These are phyloP conservation scores for Oxytorus armatus DNA, from an alignment of 2,888 invertebrate species.

Conservation along the genomic window DNA sequence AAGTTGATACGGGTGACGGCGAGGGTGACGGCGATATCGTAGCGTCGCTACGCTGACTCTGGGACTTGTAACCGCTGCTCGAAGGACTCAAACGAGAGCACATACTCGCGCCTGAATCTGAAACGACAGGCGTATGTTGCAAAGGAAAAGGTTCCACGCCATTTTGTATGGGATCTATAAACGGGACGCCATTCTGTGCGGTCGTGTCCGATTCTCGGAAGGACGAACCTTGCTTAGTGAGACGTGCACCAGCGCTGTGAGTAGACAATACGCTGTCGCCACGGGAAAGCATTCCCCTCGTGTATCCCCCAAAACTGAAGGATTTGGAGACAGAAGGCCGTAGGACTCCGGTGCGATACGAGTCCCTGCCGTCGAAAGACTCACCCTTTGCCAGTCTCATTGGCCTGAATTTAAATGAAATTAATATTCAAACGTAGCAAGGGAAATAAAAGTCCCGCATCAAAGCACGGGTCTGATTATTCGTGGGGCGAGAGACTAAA, in stretches of 20 bases:
- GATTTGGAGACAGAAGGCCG: constrained; percentile 90
- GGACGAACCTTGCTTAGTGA: constrained; percentile 90
- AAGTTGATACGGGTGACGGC: constrained; percentile 80
- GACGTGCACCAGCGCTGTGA: constrained; percentile 88
- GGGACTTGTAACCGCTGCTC: constrained; percentile 91
- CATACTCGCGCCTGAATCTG: constrained; percentile 87
- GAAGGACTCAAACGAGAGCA: constrained; percentile 90
- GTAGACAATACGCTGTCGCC: constrained; percentile 89
- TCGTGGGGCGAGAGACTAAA: background rate
- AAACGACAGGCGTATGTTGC: background rate
- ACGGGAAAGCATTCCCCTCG: constrained; percentile 86
- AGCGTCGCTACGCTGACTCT: constrained; percentile 87
- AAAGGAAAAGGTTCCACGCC: background rate
- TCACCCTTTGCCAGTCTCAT: constrained; percentile 85
- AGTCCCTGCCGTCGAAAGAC: constrained; percentile 85
- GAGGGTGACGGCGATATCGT: constrained; percentile 82
- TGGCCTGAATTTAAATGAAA: constrained; percentile 75
- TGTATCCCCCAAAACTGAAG: constrained; percentile 95
- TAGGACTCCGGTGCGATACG: constrained; percentile 83
- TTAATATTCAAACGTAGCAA: constrained; percentile 1
- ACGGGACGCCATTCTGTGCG: background rate
- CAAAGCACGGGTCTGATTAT: background rate
- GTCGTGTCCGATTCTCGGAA: background rate
- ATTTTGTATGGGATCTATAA: background rate
- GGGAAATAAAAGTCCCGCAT: background rate